A percentile compares a stretch with the other conserved stretches of the same genome.
Evolutionary conservation across 2,797 vertebrate genomes (phyloP).

Genomic region (Spheniscus humboldti): DNA sequence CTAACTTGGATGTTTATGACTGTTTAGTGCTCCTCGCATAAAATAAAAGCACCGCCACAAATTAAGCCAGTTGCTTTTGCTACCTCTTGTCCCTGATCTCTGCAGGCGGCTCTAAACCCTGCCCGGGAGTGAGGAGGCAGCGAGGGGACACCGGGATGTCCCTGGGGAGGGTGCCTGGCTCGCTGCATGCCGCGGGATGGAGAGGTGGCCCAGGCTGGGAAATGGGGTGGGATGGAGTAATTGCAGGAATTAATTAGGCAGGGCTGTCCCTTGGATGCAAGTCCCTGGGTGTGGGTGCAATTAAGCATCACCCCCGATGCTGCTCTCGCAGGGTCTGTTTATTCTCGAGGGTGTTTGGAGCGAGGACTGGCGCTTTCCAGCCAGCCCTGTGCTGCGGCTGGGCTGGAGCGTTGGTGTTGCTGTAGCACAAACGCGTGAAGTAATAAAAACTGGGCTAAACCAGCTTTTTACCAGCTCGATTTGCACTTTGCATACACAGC

Average conservation of each 20-base stretch:
- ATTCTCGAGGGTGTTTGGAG: background rate
- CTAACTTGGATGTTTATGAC: background rate
- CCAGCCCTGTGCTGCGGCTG: background rate
- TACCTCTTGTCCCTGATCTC: background rate
- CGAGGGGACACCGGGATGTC: background rate
- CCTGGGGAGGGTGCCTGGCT: background rate
- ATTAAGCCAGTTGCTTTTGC: background rate
- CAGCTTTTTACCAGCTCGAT: background rate
- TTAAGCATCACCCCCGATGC: background rate
- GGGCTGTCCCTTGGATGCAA: background rate
- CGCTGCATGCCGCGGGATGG: background rate
- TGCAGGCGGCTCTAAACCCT: background rate
- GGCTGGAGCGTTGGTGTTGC: background rate
- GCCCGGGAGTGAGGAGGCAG: background rate
- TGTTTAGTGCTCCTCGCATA: background rate
- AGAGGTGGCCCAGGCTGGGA: background rate
- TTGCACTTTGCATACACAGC: background rate
- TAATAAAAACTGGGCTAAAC: background rate
- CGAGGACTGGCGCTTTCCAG: background rate
- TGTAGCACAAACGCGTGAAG: background rate
- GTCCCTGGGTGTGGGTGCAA: background rate
- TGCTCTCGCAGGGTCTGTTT: background rate
- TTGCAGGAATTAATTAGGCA: background rate
- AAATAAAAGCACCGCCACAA: slow-evolving; percentile 24
- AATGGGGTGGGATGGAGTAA: background rate